Conservation (phyloP, 2,797 vertebrate species). For the Danio kyathit region DNA sequence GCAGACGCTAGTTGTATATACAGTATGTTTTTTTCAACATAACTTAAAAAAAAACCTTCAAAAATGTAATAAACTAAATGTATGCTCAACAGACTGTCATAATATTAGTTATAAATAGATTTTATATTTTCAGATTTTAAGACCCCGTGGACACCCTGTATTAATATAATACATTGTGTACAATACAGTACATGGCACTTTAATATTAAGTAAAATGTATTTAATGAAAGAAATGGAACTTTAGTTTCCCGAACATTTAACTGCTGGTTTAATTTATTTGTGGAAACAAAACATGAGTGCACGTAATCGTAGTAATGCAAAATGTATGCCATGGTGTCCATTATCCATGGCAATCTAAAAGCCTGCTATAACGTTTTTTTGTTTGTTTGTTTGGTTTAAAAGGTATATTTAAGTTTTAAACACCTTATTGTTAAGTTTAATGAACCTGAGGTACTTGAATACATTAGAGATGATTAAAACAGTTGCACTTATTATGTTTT, state of each 20-base stretch:
- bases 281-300: not conserved
- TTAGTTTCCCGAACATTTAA: too few species aligned
- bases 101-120: too few species aligned
- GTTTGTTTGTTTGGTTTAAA: too few species aligned
- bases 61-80: too few species aligned
- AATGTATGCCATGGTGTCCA: not conserved
- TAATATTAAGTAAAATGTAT: too few species aligned
- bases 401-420: not conserved
- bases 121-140: too few species aligned
- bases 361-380: not conserved
- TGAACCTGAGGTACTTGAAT: not conserved
- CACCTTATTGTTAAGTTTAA: not conserved
- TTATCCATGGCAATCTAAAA: not conserved
- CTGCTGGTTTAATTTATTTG: not conserved
- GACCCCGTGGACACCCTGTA: too few species aligned
- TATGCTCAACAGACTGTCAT: too few species aligned
- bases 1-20: too few species aligned
- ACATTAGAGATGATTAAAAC: not conserved
- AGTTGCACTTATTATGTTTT: not conserved
- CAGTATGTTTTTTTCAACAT: too few species aligned
- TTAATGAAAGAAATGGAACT: not conserved
- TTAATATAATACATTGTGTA: too few species aligned
- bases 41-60: too few species aligned
- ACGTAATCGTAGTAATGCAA: not conserved
- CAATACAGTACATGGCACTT: not conserved